phyloP scores from a whole-genome alignment of 2,113 vertebrate genomes.

The Turnix velox region DNA sequence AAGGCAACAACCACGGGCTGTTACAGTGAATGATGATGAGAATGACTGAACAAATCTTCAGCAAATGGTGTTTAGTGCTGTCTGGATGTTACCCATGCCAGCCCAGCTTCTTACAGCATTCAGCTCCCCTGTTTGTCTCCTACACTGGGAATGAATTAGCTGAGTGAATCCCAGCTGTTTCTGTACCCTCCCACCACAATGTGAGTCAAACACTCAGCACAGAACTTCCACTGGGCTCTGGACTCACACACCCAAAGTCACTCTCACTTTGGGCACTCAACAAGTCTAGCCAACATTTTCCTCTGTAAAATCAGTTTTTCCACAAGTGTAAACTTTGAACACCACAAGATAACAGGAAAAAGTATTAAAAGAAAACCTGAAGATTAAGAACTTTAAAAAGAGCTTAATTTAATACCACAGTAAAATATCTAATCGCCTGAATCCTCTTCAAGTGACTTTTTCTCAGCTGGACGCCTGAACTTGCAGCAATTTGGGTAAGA shows the following conservation, averaged over 20 bases:
- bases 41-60: constrained; percentile 38
- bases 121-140: constrained; percentile 17
- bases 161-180: constrained; percentile 15
- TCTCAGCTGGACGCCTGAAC: background rate
- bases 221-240: too few species aligned
- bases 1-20: constrained; percentile 32
- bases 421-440: background rate
- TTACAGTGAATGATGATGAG: constrained; percentile 58
- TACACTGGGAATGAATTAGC: background rate
- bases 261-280: background rate
- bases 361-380: background rate
- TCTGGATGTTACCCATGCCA: background rate
- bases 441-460: background rate
- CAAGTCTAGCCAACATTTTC: fast-evolving
- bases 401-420: fast-evolving
- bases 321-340: background rate
- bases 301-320: background rate
- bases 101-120: constrained; percentile 5
- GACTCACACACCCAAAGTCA: fast-evolving
- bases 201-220: too few species aligned
- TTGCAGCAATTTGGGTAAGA: background rate
- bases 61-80: constrained; percentile 54
- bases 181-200: constrained; percentile 21
- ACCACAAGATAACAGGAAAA: background rate
- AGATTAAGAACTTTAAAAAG: background rate